phyloP scores from a whole-genome alignment of 2,797 vertebrate species.

The Crenuchus spilurus region DNA sequence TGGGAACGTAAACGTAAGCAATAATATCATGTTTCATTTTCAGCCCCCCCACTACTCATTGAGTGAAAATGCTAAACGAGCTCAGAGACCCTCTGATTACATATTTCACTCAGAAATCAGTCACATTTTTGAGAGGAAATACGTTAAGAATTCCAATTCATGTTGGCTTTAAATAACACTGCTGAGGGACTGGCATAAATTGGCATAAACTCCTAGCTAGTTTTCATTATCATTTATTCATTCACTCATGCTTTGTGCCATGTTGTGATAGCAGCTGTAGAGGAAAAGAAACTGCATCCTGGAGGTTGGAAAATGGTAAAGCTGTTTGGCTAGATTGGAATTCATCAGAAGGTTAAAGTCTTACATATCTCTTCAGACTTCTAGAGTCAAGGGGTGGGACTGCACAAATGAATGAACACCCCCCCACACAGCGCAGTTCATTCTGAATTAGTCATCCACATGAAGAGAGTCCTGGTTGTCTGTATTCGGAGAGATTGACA shows the following conservation, averaged over 20 bases:
- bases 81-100: no score
- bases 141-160: no score
- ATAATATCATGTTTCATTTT: no score
- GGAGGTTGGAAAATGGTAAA: not conserved
- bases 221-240: not conserved
- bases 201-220: not conserved
- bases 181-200: conserved; percentile 2
- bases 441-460: conserved; percentile 28
- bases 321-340: not conserved
- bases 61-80: no score
- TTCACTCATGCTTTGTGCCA: not conserved
- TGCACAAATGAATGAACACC: not conserved
- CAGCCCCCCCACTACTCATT: no score
- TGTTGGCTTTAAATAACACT: not conserved
- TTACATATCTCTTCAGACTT: conserved; percentile 23
- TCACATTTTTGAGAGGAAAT: no score
- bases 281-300: not conserved
- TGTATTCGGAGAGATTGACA: conserved; percentile 33
- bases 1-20: no score
- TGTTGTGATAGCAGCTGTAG: not conserved
- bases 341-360: conserved; percentile 8
- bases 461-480: conserved; percentile 13
- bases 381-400: not conserved
- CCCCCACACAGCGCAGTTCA: conserved; percentile 2
- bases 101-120: no score